Percentiles rank a stretch among this genome's conserved stretches.
phyloP scores from a whole-genome alignment of 2,888 invertebrate species.

The Pilophorus perplexus region DNA sequence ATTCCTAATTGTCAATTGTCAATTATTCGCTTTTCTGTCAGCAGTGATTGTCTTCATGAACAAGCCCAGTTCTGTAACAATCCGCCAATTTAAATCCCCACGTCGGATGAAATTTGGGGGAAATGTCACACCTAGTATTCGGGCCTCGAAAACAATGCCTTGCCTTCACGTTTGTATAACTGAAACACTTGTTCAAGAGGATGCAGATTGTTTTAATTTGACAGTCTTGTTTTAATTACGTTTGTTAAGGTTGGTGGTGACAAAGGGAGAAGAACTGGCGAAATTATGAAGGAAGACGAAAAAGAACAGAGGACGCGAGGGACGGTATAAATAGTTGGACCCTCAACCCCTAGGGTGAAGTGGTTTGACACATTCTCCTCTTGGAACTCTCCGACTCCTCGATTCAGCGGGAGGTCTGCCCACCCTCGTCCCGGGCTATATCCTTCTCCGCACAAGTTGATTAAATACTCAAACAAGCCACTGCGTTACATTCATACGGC shows the following conservation, averaged over 20 bases:
- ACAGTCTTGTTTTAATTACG: slow-evolving; percentile 7
- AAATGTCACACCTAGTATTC: neutral
- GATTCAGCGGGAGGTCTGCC: too few relatives aligned
- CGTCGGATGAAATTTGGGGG: too few relatives aligned
- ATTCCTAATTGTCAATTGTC: too few relatives aligned
- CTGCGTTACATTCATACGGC: slow-evolving; percentile 6
- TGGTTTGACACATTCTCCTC: neutral
- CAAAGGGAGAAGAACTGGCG: neutral
- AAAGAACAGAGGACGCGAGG: neutral
- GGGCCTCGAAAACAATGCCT: neutral
- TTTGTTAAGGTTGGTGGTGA: neutral
- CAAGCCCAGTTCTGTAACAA: too few relatives aligned
- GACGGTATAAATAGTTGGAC: neutral
- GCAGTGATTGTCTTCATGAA: too few relatives aligned
- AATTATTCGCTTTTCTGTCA: too few relatives aligned
- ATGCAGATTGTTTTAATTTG: neutral
- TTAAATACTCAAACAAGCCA: neutral
- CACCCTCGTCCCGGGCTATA: neutral
- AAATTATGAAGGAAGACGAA: neutral
- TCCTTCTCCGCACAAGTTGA: slow-evolving; percentile 1
- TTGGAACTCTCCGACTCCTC: neutral
- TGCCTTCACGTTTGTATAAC: neutral
- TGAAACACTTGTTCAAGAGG: neutral
- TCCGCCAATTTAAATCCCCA: too few relatives aligned
- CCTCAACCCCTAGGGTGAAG: neutral